Evolutionary conservation across 2,113 vertebrate species (phyloP).

Genomic region (Mobula hypostoma): DNA sequence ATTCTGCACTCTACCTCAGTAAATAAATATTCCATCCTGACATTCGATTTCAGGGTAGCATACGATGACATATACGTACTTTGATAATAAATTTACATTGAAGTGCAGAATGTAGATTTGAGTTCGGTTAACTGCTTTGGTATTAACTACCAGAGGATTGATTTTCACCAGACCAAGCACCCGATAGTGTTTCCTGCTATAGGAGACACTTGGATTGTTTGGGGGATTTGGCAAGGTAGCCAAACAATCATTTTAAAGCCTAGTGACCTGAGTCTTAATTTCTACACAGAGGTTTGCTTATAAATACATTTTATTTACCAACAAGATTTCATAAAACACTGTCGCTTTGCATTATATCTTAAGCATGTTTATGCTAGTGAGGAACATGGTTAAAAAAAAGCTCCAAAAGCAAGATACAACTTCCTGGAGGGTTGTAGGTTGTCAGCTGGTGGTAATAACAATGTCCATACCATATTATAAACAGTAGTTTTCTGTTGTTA

Average conservation of each 20-base stretch:
- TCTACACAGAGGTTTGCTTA: neutral
- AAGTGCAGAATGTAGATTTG: neutral
- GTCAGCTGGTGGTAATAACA: neutral
- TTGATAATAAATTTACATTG: no score
- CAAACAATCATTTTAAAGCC: neutral
- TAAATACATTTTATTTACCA: neutral
- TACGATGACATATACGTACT: no score
- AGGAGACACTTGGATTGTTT: neutral
- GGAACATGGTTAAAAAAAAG: neutral
- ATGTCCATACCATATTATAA: neutral
- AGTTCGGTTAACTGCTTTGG: neutral
- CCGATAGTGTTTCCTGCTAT: neutral
- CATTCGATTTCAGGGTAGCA: neutral
- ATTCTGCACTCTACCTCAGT: no score
- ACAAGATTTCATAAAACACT: neutral
- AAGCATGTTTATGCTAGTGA: no score
- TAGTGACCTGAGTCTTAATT: neutral
- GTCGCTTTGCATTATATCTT: neutral
- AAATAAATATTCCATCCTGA: no score
- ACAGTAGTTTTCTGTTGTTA: neutral
- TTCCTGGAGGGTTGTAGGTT: neutral
- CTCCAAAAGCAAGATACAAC: no score
- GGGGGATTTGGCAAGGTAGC: neutral
- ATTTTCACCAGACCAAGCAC: neutral
- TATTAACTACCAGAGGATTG: neutral